Base-by-base conservation (phyloP, 2,113 vertebrate species). In the Corvus hawaiiensis region DNA sequence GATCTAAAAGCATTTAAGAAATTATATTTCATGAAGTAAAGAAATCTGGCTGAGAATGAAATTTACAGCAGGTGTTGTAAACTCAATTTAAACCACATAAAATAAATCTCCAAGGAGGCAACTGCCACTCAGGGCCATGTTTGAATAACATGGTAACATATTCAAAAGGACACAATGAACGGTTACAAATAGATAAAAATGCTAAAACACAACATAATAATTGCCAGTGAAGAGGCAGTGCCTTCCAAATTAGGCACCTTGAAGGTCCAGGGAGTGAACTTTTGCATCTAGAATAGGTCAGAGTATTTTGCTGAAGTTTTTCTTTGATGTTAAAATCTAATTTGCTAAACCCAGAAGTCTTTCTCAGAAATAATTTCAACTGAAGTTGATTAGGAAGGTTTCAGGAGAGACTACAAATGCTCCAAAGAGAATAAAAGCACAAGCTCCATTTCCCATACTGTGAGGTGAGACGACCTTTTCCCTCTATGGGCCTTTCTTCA, bases 1-100 rank as follows among this genome's bases (percentile, higher is more conserved):
- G 48, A 75, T 75, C 44, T 78, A 77, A 94, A 94, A 89, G 28
- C 61, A 84, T 89, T 89, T 84, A 90, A 91, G 64, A 94, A 95
- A 94, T 87, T 85, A 46, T 71, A 83, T 84, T 93, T 84, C 17
- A 73, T 13, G 20, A 68, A 52, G 51, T 56, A 63, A 95, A 81
- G 67, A 86, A 88, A 84, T 18, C 59, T 77, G 80, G 2, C 44
- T 84, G 55, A 63, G 68, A 89, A 72, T 17, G 8, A 89, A 84
- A 84, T 84, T 61, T 91, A 49, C 26, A 74, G n/a, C 56, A 94
- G 66, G 30, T 91, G 33, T 46, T 94, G 63, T 75, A 87, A 82
- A 91, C 52, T 78, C 62, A 87, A 48, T 95, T 92, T 84, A 78
- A 94, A 72, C 14, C 12, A 37, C 20, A 68, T 71, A 82, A 89